These are phyloP conservation scores for Capitulum mitella DNA, from an alignment of 2,888 invertebrate species.

Conservation along the genomic window DNA sequence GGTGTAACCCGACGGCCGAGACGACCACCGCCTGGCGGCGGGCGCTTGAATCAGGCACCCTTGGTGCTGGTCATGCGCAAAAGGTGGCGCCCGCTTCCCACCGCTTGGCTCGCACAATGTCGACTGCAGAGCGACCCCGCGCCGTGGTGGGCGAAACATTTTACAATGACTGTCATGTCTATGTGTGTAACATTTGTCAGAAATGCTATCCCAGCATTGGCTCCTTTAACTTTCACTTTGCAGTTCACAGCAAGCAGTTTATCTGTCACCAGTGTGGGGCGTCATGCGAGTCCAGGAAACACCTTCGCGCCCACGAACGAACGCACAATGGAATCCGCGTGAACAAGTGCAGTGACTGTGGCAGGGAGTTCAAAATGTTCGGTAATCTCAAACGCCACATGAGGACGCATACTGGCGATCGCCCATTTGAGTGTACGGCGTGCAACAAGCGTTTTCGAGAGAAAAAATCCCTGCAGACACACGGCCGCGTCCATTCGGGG, in stretches of 20 bases:
- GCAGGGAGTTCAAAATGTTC: slow-evolving; percentile 37
- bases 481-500: slow-evolving; percentile 43
- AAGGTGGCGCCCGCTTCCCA: no score
- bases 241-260: neutral
- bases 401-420: neutral
- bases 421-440: neutral
- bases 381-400: slow-evolving; percentile 40
- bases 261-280: slow-evolving; percentile 36
- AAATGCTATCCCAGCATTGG: neutral
- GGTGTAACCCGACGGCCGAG: no score
- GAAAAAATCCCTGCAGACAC: slow-evolving; percentile 40
- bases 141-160: no score
- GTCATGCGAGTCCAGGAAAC: slow-evolving; percentile 37
- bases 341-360: slow-evolving; percentile 36
- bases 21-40: no score
- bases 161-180: neutral
- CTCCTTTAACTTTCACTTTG: neutral
- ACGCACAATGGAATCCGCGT: slow-evolving; percentile 37
- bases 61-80: no score
- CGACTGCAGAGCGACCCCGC: no score
- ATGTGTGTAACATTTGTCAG: neutral
- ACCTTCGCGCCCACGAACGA: slow-evolving; percentile 38
- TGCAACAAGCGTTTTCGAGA: slow-evolving; percentile 39
- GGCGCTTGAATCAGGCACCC: no score
- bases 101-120: no score